phyloP scores from a whole-genome alignment of 92 coral and sea anemone genomes.

The Porites divaricata region DNA sequence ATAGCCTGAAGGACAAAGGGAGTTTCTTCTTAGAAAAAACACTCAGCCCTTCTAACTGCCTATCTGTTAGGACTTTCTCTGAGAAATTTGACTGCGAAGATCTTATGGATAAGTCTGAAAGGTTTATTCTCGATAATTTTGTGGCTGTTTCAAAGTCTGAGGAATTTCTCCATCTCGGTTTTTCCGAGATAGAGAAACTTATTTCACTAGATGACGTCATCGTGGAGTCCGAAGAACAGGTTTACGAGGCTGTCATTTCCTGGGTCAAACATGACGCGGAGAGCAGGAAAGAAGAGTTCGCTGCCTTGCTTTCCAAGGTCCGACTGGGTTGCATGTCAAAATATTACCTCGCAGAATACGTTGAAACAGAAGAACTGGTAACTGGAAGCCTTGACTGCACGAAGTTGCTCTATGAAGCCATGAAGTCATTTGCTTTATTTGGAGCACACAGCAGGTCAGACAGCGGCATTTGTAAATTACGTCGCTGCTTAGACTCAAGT shows the following conservation, averaged over 20 bases:
- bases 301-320: slow-evolving; percentile 70
- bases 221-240: slow-evolving; percentile 83
- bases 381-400: slow-evolving; percentile 73
- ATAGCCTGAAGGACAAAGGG: slow-evolving; percentile 82
- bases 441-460: slow-evolving; percentile 21
- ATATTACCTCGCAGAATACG: slow-evolving; percentile 77
- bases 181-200: slow-evolving; percentile 74
- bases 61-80: slow-evolving; percentile 87
- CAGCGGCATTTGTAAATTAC: slow-evolving; percentile 61
- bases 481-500: slow-evolving; percentile 58
- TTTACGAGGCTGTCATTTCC: slow-evolving; percentile 85
- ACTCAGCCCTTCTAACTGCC: slow-evolving; percentile 82
- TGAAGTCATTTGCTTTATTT: slow-evolving; percentile 80
- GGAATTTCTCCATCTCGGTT: slow-evolving; percentile 68
- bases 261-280: slow-evolving; percentile 89
- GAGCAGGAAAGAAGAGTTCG: slow-evolving; percentile 59
- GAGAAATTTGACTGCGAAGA: slow-evolving; percentile 87
- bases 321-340: slow-evolving; percentile 84
- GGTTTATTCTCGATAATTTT: slow-evolving; percentile 77
- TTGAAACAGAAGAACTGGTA: slow-evolving; percentile 85
- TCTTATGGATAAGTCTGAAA: slow-evolving; percentile 68
- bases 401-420: slow-evolving; percentile 76
- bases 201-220: slow-evolving; percentile 81
- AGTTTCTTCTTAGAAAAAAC: slow-evolving; percentile 70
- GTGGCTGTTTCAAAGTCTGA: slow-evolving; percentile 88